Evolutionary conservation across 2,113 vertebrate genomes (phyloP).

Genomic region (Ciconia boyciana): DNA sequence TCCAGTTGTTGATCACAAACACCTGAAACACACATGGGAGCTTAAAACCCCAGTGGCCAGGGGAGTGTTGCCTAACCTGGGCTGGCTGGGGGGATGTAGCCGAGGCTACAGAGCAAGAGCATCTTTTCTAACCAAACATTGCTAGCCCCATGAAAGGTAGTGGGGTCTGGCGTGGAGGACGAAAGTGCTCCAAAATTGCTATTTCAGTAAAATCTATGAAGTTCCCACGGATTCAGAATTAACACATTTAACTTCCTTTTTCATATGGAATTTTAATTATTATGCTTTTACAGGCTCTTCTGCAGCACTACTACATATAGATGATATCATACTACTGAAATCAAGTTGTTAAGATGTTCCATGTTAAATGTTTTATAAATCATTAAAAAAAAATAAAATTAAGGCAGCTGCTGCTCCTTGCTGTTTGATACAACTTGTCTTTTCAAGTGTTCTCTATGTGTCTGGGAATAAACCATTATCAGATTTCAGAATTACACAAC

Average conservation of each 20-base stretch:
- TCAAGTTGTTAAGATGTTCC: neutral
- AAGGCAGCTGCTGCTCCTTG: neutral
- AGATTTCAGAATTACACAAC: neutral
- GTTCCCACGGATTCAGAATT: neutral
- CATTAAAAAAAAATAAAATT: neutral
- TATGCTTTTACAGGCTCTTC: neutral
- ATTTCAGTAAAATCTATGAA: neutral
- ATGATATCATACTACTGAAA: neutral
- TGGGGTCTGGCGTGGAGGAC: neutral
- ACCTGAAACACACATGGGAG: neutral
- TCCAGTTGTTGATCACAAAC: neutral
- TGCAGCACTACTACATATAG: neutral
- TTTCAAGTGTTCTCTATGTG: neutral
- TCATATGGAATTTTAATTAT: neutral
- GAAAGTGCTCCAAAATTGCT: neutral
- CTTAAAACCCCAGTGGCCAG: neutral
- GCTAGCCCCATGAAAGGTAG: neutral
- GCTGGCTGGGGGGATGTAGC: neutral
- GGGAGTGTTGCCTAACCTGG: neutral
- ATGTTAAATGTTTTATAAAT: neutral
- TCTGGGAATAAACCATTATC: neutral
- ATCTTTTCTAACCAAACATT: neutral
- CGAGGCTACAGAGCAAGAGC: neutral
- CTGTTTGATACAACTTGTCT: neutral
- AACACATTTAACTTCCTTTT: neutral